Conservation (phyloP, 92 coral and sea anemone species). For the Palythoa grandis region DNA sequence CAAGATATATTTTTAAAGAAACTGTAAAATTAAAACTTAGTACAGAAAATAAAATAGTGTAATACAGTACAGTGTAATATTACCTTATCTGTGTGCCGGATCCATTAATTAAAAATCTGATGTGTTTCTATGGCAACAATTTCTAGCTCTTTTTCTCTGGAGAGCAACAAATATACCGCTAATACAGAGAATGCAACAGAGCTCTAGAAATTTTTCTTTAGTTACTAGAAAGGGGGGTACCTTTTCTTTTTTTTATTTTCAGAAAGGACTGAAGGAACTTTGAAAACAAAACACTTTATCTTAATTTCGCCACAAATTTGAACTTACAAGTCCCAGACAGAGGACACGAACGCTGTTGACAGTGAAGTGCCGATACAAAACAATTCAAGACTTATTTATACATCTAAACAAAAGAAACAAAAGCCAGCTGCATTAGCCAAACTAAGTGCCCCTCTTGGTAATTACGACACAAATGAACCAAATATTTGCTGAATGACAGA, state of each 20-base stretch:
- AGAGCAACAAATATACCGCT: neutral
- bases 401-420: slow-evolving; percentile 21
- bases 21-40: no score
- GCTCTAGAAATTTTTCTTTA: no score
- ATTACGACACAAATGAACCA: slow-evolving; percentile 11
- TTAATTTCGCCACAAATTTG: neutral
- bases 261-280: neutral
- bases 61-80: no score
- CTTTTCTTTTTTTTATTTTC: no score
- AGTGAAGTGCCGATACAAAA: slow-evolving; percentile 15
- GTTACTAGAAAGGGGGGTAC: no score
- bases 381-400: neutral
- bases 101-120: neutral
- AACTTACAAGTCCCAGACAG: slow-evolving; percentile 12
- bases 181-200: neutral
- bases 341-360: neutral
- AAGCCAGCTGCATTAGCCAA: slow-evolving; percentile 7
- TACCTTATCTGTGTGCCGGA: no score
- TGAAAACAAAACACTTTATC: neutral
- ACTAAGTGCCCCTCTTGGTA: neutral
- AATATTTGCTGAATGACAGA: slow-evolving; percentile 37
- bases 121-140: slow-evolving; percentile 30
- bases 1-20: no score
- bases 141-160: neutral
- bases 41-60: no score